Evolutionary conservation across 2,888 invertebrate species (phyloP).

Genomic region (Ophioninae sp.): DNA sequence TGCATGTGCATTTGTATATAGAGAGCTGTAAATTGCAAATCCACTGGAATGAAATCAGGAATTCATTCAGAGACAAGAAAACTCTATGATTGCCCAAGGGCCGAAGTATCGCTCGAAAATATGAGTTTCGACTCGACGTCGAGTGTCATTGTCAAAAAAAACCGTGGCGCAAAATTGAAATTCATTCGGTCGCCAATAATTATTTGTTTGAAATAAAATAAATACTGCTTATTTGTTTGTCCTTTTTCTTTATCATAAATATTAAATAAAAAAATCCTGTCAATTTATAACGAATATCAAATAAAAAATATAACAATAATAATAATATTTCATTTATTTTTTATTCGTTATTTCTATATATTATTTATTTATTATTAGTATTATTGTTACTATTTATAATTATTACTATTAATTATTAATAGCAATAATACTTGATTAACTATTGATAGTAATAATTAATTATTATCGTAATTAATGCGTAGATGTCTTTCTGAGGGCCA

Average conservation of each 20-base stretch:
- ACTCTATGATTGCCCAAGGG: slow-evolving; percentile 14
- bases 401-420: background rate
- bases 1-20: slow-evolving; percentile 8
- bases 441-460: background rate
- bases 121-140: background rate
- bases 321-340: too few relatives aligned
- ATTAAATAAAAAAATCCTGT: too few relatives aligned
- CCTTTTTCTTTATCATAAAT: too few relatives aligned
- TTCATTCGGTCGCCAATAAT: too few relatives aligned
- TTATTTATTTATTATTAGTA: background rate
- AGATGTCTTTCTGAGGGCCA: background rate
- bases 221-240: too few relatives aligned
- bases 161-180: background rate
- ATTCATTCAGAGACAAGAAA: slow-evolving; percentile 46
- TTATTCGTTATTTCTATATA: too few relatives aligned
- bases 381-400: background rate
- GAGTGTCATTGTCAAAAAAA: background rate
- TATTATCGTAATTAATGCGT: background rate
- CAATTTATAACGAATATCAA: too few relatives aligned
- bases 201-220: too few relatives aligned
- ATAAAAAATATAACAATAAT: too few relatives aligned
- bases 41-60: slow-evolving; percentile 44
- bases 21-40: slow-evolving; percentile 28
- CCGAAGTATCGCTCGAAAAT: background rate
- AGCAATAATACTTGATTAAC: too few relatives aligned